Evolutionary conservation across 2,113 vertebrate species (phyloP).

Genomic region (Cyanoramphus novaezelandiae): DNA sequence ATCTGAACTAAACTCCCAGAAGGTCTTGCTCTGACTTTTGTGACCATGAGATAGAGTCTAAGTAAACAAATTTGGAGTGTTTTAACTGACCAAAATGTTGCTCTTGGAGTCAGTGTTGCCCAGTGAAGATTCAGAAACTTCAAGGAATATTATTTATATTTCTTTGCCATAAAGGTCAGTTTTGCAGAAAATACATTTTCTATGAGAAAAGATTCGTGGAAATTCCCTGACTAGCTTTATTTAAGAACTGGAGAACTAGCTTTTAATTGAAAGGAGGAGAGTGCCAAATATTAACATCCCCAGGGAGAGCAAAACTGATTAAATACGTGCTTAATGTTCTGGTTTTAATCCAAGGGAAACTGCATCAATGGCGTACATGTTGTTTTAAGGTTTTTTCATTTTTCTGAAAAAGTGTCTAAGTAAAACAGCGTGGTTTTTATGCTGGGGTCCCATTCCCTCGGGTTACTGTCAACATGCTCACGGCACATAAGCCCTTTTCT

Average conservation of each 20-base stretch:
- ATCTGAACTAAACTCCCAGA: background rate
- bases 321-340: constrained; percentile 58
- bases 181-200: constrained; percentile 35
- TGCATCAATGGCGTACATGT: background rate
- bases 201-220: constrained; percentile 1
- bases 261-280: constrained; percentile 38
- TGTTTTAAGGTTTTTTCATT: constrained; percentile 54
- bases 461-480: background rate
- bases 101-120: background rate
- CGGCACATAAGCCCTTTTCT: background rate
- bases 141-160: background rate
- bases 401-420: constrained; percentile 34
- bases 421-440: constrained; percentile 56
- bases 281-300: constrained; percentile 60
- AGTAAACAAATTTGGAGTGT: background rate
- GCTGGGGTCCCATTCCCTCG: background rate
- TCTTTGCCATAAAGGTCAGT: background rate
- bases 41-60: background rate
- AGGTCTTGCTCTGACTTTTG: background rate
- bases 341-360: constrained; percentile 57
- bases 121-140: background rate
- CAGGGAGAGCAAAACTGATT: constrained; percentile 58
- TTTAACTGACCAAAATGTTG: background rate
- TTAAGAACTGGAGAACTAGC: constrained; percentile 27
- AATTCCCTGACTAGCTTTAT: constrained; percentile 45